Percentiles rank a stretch among this genome's conserved stretches.
These are phyloP conservation scores for Tiliqua scincoides DNA, from an alignment of 2,113 vertebrate genomes.

Conservation along the genomic window DNA sequence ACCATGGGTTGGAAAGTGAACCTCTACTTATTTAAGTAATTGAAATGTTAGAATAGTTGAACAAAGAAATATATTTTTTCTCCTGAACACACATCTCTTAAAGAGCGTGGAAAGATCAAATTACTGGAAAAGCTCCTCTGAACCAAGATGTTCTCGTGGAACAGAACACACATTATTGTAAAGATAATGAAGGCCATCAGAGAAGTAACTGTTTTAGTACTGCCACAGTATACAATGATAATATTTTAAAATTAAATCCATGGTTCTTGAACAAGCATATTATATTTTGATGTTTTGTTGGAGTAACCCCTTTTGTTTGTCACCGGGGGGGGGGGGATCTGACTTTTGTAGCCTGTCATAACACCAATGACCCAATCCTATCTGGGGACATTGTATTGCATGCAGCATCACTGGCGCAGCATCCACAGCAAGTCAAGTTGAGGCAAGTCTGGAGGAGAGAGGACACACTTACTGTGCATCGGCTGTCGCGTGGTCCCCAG, in stretches of 20 bases:
- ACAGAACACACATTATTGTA: neutral
- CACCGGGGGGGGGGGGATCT: no score
- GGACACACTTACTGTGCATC: no score
- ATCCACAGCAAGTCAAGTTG: no score
- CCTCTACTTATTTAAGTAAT: constrained; percentile 32
- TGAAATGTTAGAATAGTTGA: neutral
- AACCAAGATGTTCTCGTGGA: neutral
- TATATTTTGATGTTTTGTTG: no score
- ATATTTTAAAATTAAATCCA: neutral
- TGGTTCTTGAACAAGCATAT: neutral
- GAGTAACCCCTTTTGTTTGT: no score
- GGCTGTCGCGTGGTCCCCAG: no score
- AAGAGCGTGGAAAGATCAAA: accelerated
- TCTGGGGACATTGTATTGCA: no score
- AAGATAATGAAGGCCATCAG: neutral
- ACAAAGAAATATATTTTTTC: constrained; percentile 7
- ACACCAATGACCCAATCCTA: no score
- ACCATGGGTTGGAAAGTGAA: constrained; percentile 9
- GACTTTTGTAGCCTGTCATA: no score
- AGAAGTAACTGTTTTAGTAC: neutral
- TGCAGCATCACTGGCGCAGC: no score
- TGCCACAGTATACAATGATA: no score
- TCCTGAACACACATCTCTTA: constrained; percentile 23
- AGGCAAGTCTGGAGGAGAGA: no score
- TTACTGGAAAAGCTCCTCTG: neutral